Base-by-base conservation (phyloP, 1,140 invertebrate genomes). In the Drosophila lacertosa region DNA sequence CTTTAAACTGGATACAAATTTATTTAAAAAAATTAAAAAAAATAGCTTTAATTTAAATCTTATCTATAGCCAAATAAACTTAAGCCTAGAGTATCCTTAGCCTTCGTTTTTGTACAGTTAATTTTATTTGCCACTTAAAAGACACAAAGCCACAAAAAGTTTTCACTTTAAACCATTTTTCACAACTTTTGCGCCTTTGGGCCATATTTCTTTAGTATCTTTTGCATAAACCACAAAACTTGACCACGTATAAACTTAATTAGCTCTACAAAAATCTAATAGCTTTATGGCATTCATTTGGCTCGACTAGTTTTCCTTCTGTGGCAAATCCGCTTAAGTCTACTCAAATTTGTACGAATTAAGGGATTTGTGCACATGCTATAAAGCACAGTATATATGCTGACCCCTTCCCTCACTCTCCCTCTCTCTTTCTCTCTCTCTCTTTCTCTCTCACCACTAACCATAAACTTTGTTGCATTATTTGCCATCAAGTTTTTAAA, bases 391-490 rank as follows among this genome's bases (percentile, higher is more conserved):
- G 33, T 79, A 47, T 74, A 77, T 55, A 66, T 75, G 67, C 70
- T 35, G 45, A 9, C 18, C 20, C 55, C 64, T 65, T 48, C 54
- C 53, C 37, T 24, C 16, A 26, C 0, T 29, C 32, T 15, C n/a
- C 18, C 22, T 26, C 18, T 10, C 57, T 40, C 13, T 15, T n/a
- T 13, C 37, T 29, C 11, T 13, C 42, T 20, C 45, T n/a, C n/a
- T n/a, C n/a, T n/a, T n/a, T n/a, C n/a, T n/a, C 50, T 51, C 57
- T 62, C 66, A 67, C 13, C 44, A 26, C 11, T 47, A 51, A 10
- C 62, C 55, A 62, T 69, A 73, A 73, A 83, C 71, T 83, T 79
- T 84, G 58, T 75, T 59, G 71, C 75, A 84, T 79, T 83, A 82
- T 71, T 48, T 68, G 42, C n/a, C 78, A 54, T 29, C 71, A 75